phyloP scores from a whole-genome alignment of 2,113 vertebrate genomes.

The rat (Rattus norvegicus) region DNA sequence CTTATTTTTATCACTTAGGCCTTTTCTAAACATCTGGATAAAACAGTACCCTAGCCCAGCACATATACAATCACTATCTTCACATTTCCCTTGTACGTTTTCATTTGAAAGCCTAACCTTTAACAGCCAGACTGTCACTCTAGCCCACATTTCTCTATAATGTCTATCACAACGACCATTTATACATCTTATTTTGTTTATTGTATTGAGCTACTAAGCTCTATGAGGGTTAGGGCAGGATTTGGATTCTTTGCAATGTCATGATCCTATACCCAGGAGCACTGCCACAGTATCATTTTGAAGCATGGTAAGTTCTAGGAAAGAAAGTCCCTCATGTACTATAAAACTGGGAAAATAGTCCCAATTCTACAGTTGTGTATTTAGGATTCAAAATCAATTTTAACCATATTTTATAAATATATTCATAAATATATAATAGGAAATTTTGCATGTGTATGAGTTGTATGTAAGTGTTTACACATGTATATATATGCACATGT shows the following conservation, averaged over 20 bases:
- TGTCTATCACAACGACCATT: not conserved
- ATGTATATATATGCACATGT: not conserved
- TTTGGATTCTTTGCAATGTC: slow-evolving; percentile 13
- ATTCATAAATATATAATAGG: not conserved
- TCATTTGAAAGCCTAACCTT: not conserved
- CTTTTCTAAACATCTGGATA: not conserved
- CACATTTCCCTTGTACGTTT: not conserved
- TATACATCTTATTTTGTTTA: not conserved
- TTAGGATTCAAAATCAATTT: slow-evolving; percentile 32
- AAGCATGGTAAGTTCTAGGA: not conserved
- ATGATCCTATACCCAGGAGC: not conserved
- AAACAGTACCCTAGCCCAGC: not conserved
- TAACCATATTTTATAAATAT: not conserved
- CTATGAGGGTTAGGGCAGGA: not conserved
- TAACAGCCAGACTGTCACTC: too few species aligned
- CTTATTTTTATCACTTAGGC: not conserved
- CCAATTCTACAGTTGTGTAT: not conserved
- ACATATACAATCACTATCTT: not conserved
- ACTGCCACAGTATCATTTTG: not conserved
- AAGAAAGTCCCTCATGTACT: not conserved
- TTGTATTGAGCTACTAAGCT: not conserved
- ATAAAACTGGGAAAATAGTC: not conserved
- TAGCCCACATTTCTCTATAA: not conserved
- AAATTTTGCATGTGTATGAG: not conserved
- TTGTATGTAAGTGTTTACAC: not conserved